A percentile compares a stretch with the other conserved stretches of the same genome.
Evolutionary conservation across 2,113 vertebrate genomes (phyloP).

Genomic region (Anolis carolinensis): DNA sequence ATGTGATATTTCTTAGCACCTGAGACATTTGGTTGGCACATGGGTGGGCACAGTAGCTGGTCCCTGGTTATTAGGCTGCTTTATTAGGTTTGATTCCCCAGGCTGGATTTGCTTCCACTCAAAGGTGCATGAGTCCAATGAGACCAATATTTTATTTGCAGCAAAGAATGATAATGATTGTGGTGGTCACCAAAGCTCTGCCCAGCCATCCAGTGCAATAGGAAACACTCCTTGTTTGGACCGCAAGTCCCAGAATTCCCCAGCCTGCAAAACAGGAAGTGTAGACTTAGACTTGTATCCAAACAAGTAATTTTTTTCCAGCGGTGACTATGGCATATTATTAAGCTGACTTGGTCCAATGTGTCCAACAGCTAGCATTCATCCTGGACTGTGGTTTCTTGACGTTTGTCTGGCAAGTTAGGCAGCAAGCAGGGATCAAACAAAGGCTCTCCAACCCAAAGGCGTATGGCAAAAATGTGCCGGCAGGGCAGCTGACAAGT

Average conservation of each 20-base stretch:
- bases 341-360: no score
- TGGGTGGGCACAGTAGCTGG: neutral
- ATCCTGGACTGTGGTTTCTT: neutral
- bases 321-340: no score
- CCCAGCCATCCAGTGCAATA: no score
- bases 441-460: conserved; percentile 44
- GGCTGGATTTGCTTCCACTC: neutral
- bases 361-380: neutral
- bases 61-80: neutral
- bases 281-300: no score
- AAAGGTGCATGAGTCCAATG: neutral
- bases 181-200: neutral
- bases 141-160: neutral
- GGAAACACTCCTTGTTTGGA: neutral
- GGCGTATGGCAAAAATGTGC: conserved; percentile 35
- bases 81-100: neutral
- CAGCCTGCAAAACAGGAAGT: no score
- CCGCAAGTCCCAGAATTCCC: no score
- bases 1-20: neutral
- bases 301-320: no score
- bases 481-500: conserved; percentile 33
- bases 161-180: neutral
- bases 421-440: conserved; percentile 22
- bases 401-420: neutral
- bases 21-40: neutral